These are phyloP conservation scores for Sphaerophoria taeniata DNA, from an alignment of 2,888 invertebrate species.

Conservation along the genomic window DNA sequence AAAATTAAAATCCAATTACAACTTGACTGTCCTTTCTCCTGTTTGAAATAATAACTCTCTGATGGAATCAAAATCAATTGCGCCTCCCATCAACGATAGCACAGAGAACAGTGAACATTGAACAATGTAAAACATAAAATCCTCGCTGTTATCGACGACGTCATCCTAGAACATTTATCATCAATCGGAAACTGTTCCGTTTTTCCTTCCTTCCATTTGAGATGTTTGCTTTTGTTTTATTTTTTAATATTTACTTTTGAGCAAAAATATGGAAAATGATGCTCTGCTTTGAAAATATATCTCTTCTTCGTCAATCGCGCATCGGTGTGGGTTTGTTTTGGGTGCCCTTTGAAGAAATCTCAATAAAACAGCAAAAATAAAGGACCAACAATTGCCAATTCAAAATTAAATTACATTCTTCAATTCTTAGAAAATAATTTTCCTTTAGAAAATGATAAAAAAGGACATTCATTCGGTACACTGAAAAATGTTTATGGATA, in stretches of 20 bases:
- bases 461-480: constrained; percentile 40
- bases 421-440: constrained; percentile 51
- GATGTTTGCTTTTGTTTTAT: constrained; percentile 21
- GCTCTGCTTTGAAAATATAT: too few species aligned
- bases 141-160: constrained; percentile 23
- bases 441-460: constrained; percentile 30
- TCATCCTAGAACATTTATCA: constrained; percentile 47
- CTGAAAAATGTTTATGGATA: neutral
- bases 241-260: constrained; percentile 54
- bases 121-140: constrained; percentile 56
- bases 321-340: too few species aligned
- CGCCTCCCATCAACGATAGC: too few species aligned
- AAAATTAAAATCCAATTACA: too few species aligned
- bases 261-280: constrained; percentile 28
- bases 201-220: constrained; percentile 61
- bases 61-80: too few species aligned
- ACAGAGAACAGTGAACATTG: neutral
- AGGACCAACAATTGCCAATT: constrained; percentile 62
- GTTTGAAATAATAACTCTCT: too few species aligned
- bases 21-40: too few species aligned
- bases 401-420: constrained; percentile 72
- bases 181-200: constrained; percentile 64
- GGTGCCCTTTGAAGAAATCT: neutral
- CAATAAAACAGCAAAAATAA: constrained; percentile 5
- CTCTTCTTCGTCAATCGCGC: too few species aligned